These are phyloP conservation scores for Hydriomena furcata DNA, from an alignment of 2,888 invertebrate genomes.

Conservation along the genomic window DNA sequence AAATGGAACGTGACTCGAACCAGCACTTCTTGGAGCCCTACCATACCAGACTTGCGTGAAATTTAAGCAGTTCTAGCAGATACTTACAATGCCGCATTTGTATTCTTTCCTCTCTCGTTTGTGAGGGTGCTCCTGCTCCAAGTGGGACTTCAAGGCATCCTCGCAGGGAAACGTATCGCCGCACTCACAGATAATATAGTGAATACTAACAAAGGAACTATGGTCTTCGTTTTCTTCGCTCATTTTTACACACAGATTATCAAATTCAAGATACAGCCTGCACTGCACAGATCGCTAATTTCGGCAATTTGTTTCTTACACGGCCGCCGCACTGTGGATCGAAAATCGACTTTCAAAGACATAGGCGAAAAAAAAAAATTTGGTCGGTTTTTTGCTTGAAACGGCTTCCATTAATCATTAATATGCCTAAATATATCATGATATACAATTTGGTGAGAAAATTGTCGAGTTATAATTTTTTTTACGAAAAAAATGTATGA, in stretches of 20 bases:
- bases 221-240: constrained; percentile 40
- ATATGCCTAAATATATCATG: no score
- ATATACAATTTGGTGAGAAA: no score
- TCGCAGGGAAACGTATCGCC: constrained; percentile 64
- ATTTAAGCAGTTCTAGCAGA: no score
- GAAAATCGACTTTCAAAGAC: no score
- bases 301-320: constrained; percentile 42
- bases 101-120: constrained; percentile 55
- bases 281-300: constrained; percentile 34
- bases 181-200: constrained; percentile 72
- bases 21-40: not conserved
- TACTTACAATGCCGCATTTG: constrained; percentile 50
- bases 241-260: constrained; percentile 59
- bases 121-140: constrained; percentile 54
- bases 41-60: no score
- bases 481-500: no score
- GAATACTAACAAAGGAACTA: constrained; percentile 63
- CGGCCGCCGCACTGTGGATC: no score
- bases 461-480: no score
- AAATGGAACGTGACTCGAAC: no score
- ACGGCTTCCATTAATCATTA: no score
- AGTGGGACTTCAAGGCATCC: constrained; percentile 53
- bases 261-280: constrained; percentile 20
- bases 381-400: no score
- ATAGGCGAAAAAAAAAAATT: no score